These are phyloP conservation scores for Drosophila elegans DNA, from an alignment of 1,140 invertebrate species.

Conservation along the genomic window DNA sequence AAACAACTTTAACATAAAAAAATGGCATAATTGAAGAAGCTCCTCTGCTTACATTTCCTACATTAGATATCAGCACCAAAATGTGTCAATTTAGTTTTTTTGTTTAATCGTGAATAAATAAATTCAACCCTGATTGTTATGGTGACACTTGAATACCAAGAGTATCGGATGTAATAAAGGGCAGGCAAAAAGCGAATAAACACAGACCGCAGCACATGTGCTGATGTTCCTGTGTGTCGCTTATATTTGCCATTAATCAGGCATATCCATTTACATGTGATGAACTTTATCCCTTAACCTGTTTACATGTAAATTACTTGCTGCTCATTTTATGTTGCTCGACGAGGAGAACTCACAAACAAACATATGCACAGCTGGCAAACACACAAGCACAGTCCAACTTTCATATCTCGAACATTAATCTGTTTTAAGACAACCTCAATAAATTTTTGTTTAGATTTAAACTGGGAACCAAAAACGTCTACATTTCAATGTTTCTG, in stretches of 20 bases:
- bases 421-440: not conserved
- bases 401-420: not conserved
- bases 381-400: slow-evolving; percentile 4
- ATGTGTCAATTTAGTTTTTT: too few species aligned
- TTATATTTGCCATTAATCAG: slow-evolving; percentile 52
- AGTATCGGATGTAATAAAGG: slow-evolving; percentile 2
- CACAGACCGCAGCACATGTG: not conserved
- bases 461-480: too few species aligned
- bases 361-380: slow-evolving; percentile 13
- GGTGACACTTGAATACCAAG: not conserved
- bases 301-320: slow-evolving; percentile 60
- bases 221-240: slow-evolving; percentile 17
- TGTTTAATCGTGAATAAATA: not conserved
- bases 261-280: slow-evolving; percentile 49
- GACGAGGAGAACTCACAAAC: slow-evolving; percentile 7
- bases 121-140: not conserved
- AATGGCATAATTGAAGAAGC: too few species aligned
- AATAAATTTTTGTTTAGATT: too few species aligned
- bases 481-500: too few species aligned
- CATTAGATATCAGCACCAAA: not conserved
- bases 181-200: not conserved
- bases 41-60: not conserved
- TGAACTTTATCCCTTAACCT: slow-evolving; percentile 60
- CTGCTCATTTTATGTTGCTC: slow-evolving; percentile 53
- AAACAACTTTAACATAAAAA: too few species aligned